These are phyloP conservation scores for Brevipalpus yothersi DNA, from an alignment of 1,140 invertebrate genomes.

Conservation along the genomic window DNA sequence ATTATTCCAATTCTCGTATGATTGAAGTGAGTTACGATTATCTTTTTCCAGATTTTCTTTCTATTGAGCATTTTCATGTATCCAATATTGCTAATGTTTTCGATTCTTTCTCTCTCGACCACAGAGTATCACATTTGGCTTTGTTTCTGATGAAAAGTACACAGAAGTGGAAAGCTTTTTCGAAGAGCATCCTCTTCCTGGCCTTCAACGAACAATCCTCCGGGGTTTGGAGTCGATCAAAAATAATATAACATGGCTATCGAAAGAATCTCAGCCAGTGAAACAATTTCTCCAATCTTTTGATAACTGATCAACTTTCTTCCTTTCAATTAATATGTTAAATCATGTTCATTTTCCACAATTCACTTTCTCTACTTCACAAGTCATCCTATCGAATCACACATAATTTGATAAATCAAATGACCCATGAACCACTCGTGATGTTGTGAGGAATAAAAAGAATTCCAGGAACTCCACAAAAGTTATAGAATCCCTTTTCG, in stretches of 20 bases:
- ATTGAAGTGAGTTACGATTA: background rate
- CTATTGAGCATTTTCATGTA: too few relatives aligned
- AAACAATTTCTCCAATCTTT: background rate
- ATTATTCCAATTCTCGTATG: background rate
- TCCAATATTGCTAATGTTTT: background rate
- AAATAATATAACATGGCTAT: background rate
- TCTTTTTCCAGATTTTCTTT: too few relatives aligned
- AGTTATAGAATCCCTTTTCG: too few relatives aligned
- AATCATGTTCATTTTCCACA: background rate
- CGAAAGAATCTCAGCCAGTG: background rate
- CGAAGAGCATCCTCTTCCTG: conserved; percentile 39
- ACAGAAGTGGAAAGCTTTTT: conserved; percentile 64
- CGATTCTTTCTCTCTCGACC: background rate
- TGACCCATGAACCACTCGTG: too few relatives aligned
- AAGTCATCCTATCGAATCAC: too few relatives aligned
- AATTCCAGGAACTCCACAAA: too few relatives aligned
- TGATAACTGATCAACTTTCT: too few relatives aligned
- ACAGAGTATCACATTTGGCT: conserved; percentile 42
- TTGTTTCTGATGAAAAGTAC: conserved; percentile 49
- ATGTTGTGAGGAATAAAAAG: too few relatives aligned
- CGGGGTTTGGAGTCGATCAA: conserved; percentile 67
- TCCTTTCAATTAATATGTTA: too few relatives aligned
- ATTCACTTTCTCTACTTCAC: background rate
- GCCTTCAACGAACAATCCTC: conserved; percentile 57
- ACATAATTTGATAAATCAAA: too few relatives aligned